Evolutionary conservation across 2,113 vertebrate genomes (phyloP).

Genomic region (Pomatorhinus ruficollis): DNA sequence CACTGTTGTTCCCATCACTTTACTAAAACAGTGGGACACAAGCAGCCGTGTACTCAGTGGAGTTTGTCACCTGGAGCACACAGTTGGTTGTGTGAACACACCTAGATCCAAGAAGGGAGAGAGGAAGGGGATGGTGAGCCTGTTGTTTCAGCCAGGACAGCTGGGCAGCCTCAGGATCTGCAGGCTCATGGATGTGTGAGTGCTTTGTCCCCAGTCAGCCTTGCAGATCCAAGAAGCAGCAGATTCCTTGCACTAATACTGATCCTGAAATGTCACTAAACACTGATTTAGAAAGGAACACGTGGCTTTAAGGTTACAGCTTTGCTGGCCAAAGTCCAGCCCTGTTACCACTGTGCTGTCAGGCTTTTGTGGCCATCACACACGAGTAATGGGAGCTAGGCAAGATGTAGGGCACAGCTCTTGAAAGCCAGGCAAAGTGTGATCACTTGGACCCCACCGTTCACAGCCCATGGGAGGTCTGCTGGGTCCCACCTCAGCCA

Average conservation of each 20-base stretch:
- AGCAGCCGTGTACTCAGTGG: background rate
- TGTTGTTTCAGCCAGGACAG: background rate
- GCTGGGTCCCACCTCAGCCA: background rate
- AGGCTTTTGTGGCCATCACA: background rate
- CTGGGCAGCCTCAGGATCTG: background rate
- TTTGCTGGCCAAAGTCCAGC: background rate
- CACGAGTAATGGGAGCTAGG: accelerated
- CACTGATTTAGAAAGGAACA: background rate
- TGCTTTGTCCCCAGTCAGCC: background rate
- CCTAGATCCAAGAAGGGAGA: background rate
- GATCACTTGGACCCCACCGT: background rate
- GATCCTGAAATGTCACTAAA: background rate
- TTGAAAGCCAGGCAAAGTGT: background rate
- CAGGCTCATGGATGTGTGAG: background rate
- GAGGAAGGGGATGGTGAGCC: background rate
- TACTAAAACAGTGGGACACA: background rate
- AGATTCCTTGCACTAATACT: background rate
- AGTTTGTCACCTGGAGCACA: background rate
- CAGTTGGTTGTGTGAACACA: background rate
- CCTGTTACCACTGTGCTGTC: background rate
- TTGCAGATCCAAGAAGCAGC: background rate
- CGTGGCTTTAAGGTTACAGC: accelerated
- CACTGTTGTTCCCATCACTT: background rate
- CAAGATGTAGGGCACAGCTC: background rate
- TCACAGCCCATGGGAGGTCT: background rate